Evolutionary conservation across 1,140 invertebrate genomes (phyloP).

Genomic region (Heliconius nattereri): DNA sequence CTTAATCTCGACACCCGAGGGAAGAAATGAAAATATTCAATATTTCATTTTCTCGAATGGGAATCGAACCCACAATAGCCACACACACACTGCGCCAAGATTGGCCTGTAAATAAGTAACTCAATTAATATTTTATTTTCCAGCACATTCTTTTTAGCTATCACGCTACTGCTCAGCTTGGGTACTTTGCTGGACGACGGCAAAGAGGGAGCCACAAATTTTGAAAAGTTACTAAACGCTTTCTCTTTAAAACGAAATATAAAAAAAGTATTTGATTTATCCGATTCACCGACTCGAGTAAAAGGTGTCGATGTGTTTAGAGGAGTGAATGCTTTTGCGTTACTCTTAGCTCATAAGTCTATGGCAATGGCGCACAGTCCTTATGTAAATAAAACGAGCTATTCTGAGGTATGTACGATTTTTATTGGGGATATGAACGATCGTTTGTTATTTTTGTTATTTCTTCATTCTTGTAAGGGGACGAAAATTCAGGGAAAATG

Average conservation of each 20-base stretch:
- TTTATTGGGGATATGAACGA: too few relatives aligned
- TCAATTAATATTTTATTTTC: constrained; percentile 37
- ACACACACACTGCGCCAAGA: too few relatives aligned
- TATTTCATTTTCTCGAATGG: too few relatives aligned
- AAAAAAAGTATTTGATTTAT: constrained; percentile 67
- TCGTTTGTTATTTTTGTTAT: too few relatives aligned
- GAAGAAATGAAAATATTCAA: too few relatives aligned
- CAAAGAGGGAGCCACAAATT: constrained; percentile 66
- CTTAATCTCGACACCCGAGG: too few relatives aligned
- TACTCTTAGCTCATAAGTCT: constrained; percentile 87
- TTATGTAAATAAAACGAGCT: constrained; percentile 85
- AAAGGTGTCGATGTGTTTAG: constrained; percentile 86
- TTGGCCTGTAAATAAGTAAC: too few relatives aligned
- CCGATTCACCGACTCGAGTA: constrained; percentile 81
- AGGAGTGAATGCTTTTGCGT: constrained; percentile 85
- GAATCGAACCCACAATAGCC: too few relatives aligned
- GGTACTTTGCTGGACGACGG: constrained; percentile 72
- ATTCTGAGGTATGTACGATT: constrained; percentile 82
- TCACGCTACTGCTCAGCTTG: constrained; percentile 62
- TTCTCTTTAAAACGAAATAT: constrained; percentile 62
- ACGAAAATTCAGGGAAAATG: too few relatives aligned
- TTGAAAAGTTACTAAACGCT: constrained; percentile 81
- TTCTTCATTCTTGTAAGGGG: too few relatives aligned
- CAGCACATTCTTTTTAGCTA: constrained; percentile 72
- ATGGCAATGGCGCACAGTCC: constrained; percentile 88